Evolutionary conservation across 2,797 vertebrate species (phyloP).

Genomic region (Cygnus olor): DNA sequence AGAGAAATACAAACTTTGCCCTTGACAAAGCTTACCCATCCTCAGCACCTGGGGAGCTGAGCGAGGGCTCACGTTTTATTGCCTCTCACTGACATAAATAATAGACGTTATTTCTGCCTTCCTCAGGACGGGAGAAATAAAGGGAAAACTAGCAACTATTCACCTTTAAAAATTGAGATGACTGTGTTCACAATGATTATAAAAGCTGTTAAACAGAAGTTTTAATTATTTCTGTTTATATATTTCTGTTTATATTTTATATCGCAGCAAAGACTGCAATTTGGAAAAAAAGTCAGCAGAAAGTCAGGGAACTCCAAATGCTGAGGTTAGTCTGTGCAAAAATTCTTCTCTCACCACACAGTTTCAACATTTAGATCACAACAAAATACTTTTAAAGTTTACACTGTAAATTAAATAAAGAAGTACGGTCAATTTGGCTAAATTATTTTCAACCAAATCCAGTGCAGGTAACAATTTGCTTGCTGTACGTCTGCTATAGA

Average conservation of each 20-base stretch:
- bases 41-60: neutral
- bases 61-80: neutral
- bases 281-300: neutral
- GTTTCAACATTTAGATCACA: neutral
- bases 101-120: neutral
- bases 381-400: neutral
- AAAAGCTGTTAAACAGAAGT: neutral
- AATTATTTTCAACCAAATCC: neutral
- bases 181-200: neutral
- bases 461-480: neutral
- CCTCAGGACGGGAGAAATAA: neutral
- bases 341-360: neutral
- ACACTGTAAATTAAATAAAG: neutral
- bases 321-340: neutral
- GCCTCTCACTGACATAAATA: neutral
- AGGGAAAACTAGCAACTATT: neutral
- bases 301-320: neutral
- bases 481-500: neutral
- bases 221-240: neutral
- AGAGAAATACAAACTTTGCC: neutral
- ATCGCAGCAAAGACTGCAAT: neutral
- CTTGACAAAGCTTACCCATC: neutral
- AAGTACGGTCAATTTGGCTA: neutral
- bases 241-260: neutral
- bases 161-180: neutral